Conservation (phyloP, 2,113 vertebrate genomes). For the Hippopotamus amphibius region DNA sequence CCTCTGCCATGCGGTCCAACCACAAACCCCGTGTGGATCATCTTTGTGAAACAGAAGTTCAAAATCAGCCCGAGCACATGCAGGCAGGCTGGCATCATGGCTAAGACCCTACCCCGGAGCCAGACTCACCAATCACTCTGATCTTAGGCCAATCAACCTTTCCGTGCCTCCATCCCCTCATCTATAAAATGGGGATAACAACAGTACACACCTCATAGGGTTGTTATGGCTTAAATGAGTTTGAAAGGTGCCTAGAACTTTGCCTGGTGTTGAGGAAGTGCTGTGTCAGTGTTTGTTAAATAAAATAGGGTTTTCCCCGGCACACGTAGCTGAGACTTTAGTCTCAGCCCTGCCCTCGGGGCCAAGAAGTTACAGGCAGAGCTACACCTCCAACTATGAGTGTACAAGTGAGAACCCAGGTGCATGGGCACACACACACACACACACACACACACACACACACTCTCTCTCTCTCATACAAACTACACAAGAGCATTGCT, state of each 20-base stretch:
- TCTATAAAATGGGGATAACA: neutral
- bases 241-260: neutral
- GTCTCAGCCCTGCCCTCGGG: neutral
- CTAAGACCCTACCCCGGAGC: neutral
- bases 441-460: too few species aligned
- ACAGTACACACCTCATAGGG: neutral
- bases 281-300: neutral
- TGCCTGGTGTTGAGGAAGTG: neutral
- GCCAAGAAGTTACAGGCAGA: neutral
- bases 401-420: neutral
- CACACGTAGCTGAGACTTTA: fast-evolving
- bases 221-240: neutral
- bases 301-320: neutral
- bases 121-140: neutral
- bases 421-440: too few species aligned
- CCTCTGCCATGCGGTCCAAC: neutral
- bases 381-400: neutral
- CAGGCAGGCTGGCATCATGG: neutral
- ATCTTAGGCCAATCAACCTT: neutral
- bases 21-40: neutral
- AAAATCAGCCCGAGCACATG: neutral
- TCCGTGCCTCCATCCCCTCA: neutral
- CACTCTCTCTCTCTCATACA: neutral
- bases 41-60: neutral
- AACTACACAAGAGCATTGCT: neutral